Evolutionary conservation across 2,888 invertebrate genomes (phyloP), one percentile per base, ranked within the genome.

Genomic region (Mermis nigrescens): DNA sequence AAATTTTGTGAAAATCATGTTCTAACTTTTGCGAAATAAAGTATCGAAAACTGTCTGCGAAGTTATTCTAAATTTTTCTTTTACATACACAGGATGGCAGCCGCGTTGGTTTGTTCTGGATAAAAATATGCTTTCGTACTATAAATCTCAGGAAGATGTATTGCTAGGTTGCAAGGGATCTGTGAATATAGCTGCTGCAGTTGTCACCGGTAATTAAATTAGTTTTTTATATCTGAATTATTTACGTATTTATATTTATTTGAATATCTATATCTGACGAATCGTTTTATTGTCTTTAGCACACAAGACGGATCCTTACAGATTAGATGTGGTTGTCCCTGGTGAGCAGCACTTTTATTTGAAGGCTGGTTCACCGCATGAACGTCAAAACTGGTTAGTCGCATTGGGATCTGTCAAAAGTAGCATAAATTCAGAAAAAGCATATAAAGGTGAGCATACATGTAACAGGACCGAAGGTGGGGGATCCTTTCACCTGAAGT

Each of bases 41-140:
- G n/a, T n/a, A n/a, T n/a, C n/a, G n/a, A n/a, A n/a, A n/a, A n/a
- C n/a, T n/a, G n/a, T n/a, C n/a, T n/a, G n/a, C n/a, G n/a, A n/a
- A n/a, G n/a, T 38, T 15, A 38, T 38, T 58, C 52, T 51, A 46
- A 27, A 54, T 61, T 19, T 38, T 48, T 46, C 54, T 45, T 24
- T 60, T 3, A 27, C 38, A 38, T 38, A 69, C 76, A 2, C 73
- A 85, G 86, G 85, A 62, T 86, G 86, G 86, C 85, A 86, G 76
- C 84, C 84, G 45, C 79, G 86, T 68, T 86, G 85, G 85, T 86
- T 86, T 77, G 79, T 85, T 54, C 75, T 86, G 69, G 83, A 84
- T 68, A 82, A 84, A 76, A 85, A 85, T 45, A 80, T 84, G 59
- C 74, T 86, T 66, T 83, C 84, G 0, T 86, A 86, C 73, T 86